Evolutionary conservation across 2,888 invertebrate genomes (phyloP).

Genomic region (Nephrotoma flavescens): DNA sequence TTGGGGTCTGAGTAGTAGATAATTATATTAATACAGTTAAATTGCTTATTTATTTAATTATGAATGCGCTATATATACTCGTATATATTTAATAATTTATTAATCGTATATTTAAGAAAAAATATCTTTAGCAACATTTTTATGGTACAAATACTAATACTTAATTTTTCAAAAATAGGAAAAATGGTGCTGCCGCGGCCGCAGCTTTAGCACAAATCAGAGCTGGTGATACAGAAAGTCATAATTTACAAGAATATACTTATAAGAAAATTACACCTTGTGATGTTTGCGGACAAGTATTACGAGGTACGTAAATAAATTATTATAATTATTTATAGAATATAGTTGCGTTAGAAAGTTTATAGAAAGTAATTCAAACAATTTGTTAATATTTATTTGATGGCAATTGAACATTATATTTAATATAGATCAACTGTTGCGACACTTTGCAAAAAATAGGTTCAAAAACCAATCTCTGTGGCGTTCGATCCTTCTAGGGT

Average conservation of each 20-base stretch:
- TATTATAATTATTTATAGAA: neutral
- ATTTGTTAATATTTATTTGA: too few species aligned
- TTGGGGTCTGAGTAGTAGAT: neutral
- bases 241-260: slow-evolving; percentile 86
- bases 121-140: neutral
- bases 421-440: too few species aligned
- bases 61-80: neutral
- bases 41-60: neutral
- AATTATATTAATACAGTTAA: neutral
- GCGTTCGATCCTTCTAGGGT: too few species aligned
- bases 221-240: slow-evolving; percentile 35
- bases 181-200: slow-evolving; percentile 51
- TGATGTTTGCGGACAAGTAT: slow-evolving; percentile 83
- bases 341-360: too few species aligned
- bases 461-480: too few species aligned
- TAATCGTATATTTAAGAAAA: neutral
- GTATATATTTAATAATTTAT: neutral
- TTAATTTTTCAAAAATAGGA: slow-evolving; percentile 33
- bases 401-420: too few species aligned
- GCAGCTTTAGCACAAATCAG: slow-evolving; percentile 22
- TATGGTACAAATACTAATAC: neutral
- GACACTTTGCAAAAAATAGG: too few species aligned
- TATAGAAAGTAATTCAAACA: too few species aligned
- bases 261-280: slow-evolving; percentile 93
- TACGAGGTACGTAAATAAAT: slow-evolving; percentile 52